Conservation (phyloP, 2,113 vertebrate species). For the Entelurus aequoreus region DNA sequence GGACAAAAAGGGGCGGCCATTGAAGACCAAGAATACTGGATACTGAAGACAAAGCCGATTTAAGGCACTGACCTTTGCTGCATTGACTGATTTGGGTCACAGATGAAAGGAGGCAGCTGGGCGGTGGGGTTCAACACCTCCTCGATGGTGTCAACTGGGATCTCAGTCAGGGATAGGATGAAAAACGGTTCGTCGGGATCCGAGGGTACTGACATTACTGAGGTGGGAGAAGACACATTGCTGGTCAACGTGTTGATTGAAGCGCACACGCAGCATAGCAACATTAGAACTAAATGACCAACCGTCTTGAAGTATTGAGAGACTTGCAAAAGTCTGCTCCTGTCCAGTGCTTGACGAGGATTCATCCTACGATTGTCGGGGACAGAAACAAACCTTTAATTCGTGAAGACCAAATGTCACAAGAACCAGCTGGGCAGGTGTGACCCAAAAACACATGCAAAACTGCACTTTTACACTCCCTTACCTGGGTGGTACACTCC, state of each 20-base stretch:
- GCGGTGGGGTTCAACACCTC: background rate
- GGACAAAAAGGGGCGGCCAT: background rate
- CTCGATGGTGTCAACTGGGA: slow-evolving; percentile 41
- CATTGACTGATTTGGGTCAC: slow-evolving; percentile 11
- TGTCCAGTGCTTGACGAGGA: slow-evolving; percentile 1
- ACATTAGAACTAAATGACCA: slow-evolving; percentile 20
- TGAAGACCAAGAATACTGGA: background rate
- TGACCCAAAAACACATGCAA: too few relatives aligned
- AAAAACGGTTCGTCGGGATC: slow-evolving; percentile 63
- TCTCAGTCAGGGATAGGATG: slow-evolving; percentile 68
- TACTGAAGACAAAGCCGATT: background rate
- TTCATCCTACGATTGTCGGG: slow-evolving; percentile 21
- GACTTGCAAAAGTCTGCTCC: slow-evolving; percentile 2
- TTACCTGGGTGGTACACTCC: background rate
- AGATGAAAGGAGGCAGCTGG: slow-evolving; percentile 14
- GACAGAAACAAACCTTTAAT: slow-evolving; percentile 4
- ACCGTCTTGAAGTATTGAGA: slow-evolving; percentile 33
- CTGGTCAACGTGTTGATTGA: background rate
- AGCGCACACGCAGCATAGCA: background rate
- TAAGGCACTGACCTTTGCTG: slow-evolving; percentile 38
- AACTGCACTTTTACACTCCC: too few relatives aligned
- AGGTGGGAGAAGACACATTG: background rate
- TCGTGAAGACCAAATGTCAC: too few relatives aligned
- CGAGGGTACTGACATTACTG: slow-evolving; percentile 38
- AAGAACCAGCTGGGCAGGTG: too few relatives aligned